These are phyloP conservation scores for human DNA, from an alignment of 2,113 vertebrate genomes.

Conservation along the genomic window GRCh38 chr17:38357001-38357500, in stretches of 20 bases:
- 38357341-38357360: conserved; percentile 49
- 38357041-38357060: conserved; percentile 45
- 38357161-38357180: conserved; percentile 34
- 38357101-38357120: neutral
- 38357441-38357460: neutral
- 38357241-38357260: conserved; percentile 36
- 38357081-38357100: conserved; percentile 11
- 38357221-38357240: neutral
- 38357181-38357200: conserved; percentile 32
- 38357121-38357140: conserved; percentile 38
- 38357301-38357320: neutral
- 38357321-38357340: conserved; percentile 2
- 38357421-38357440: conserved; percentile 33
- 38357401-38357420: neutral
- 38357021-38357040: neutral
- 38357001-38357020: neutral
- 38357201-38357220: conserved; percentile 27
- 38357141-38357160: conserved; percentile 42
- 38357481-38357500: neutral
- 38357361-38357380: neutral
- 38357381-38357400: conserved; percentile 5
- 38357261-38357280: conserved; percentile 8
- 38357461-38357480: neutral
- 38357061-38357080: conserved; percentile 46
- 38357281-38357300: conserved; percentile 18